phyloP scores from a whole-genome alignment of 2,797 vertebrate species.

The Bradypus variegatus region DNA sequence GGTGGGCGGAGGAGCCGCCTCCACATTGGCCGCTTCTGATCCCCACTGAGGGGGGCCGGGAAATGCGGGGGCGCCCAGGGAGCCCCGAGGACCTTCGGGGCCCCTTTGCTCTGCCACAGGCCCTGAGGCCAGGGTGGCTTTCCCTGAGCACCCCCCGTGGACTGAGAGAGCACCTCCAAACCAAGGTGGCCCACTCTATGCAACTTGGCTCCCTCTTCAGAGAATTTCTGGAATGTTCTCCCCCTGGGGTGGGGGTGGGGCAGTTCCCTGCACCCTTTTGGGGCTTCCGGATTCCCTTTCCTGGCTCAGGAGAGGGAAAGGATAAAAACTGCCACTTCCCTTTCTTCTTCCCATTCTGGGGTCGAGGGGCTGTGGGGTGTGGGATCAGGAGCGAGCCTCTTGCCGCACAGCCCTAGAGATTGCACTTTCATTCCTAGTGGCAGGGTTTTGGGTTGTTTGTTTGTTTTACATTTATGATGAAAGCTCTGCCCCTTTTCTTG shows the following conservation, averaged over 20 bases:
- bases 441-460: too few species aligned
- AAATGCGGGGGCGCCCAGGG: too few species aligned
- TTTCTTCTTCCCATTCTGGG: fast-evolving
- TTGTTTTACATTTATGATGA: too few species aligned
- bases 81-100: fast-evolving
- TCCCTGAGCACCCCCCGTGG: fast-evolving
- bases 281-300: too few species aligned
- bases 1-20: too few species aligned
- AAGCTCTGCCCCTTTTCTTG: neutral
- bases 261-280: too few species aligned
- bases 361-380: too few species aligned
- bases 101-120: fast-evolving
- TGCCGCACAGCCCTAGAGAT: fast-evolving
- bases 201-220: too few species aligned
- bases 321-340: fast-evolving
- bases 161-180: neutral
- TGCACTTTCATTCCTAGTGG: neutral
- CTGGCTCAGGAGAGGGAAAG: too few species aligned
- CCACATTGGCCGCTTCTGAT: too few species aligned
- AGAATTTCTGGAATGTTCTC: neutral
- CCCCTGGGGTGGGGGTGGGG: fast-evolving
- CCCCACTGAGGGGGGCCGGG: too few species aligned
- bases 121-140: fast-evolving
- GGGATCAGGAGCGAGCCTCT: fast-evolving
- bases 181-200: too few species aligned